Evolutionary conservation across 2,797 vertebrate species (phyloP), one percentile per base, ranked within the genome.

Genomic region (Sebastes iracundus): DNA sequence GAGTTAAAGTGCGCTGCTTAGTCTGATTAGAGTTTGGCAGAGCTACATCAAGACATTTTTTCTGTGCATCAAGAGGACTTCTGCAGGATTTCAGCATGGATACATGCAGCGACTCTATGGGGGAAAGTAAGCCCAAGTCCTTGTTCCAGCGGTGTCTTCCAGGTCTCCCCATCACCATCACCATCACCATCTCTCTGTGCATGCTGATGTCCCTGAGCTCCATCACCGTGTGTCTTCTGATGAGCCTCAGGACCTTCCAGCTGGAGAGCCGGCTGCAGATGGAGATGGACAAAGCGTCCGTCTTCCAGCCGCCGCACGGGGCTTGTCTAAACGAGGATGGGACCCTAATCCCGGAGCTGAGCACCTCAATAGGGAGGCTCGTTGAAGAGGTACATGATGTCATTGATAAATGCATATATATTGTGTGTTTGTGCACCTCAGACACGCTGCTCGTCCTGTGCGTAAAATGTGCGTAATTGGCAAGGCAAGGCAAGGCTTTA

Each of bases 191-290:
- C 56, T 82, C 87, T 1, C 85, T 97, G 74, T 97, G 97, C 75
- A 46, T 96, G 90, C 90, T 97, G 85, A 87, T 98, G 79, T 97
- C 97, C 27, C 83, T 97, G 83, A 95, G 95, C 91, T 96, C 97
- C 77, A 94, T 97, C 80, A 93, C 90, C 75, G 93, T 96, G 90
- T 97, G 97, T 87, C 94, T 98, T 42, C 92, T 98, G 79, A 96
- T 97, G 95, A 96, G 95, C 87, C 88, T 96, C 85, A 97, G 94
- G 94, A 96, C 96, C 63, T 92, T 91, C 56, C 95, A 95, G 89
- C 95, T 98, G 93, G 97, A 97, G 94, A 94, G 89, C 87, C 92
- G 96, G 38, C 93, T 99, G 90, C 93, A 95, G 80, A 94, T 96
- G 90, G 96, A 98, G 95, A 73, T 93, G 81, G 94, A 95, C 84